Evolutionary conservation across 2,113 vertebrate species (phyloP), one percentile per base, ranked within the genome.

Genomic region (Silurus meridionalis): DNA sequence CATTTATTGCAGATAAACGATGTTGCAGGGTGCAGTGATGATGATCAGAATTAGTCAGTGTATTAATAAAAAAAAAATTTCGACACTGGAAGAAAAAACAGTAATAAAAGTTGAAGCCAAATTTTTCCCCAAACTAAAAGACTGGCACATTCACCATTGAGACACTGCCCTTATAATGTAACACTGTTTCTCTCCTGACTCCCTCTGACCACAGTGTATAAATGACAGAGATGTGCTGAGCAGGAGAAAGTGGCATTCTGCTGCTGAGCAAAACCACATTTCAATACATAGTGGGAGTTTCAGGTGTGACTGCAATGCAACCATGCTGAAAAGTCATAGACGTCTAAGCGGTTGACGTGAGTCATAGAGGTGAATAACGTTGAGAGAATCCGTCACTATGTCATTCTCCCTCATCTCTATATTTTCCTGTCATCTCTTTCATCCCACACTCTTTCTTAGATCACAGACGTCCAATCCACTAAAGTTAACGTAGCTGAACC

Each of bases 361-460:
- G 8, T 60, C 57, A 60, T 6, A 19, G 25, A 37, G 46, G 60
- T 60, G 63, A 83, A 81, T 57, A 84, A 61, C 21, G 46, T 5
- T 28, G 25, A 55, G 71, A 72, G 75, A 80, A 79, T 77, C 86
- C 57, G 37, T 78, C 69, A 57, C 74, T 78, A 64, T 83, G 58
- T 87, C 52, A 75, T 61, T 83, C 83, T 77, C 25, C 21, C 53
- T 88, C 63, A 75, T 77, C 78, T 25, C 60, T 71, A 15, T 71
- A 15, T 88, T 78, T 60, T 75, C 87, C 57, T 50, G 17, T 58
- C 37, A 75, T 74, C 64, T 87, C 61, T 80, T 81, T 90, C 66
- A 78, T 79, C 80, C 74, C 67, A 79, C 63, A 69, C 72, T 82
- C 57, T 25, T 63, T 79, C 67, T 82, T 53, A 89, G 82, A 78